phyloP scores from a whole-genome alignment of 2,113 vertebrate genomes.

The Engraulis encrasicolus region DNA sequence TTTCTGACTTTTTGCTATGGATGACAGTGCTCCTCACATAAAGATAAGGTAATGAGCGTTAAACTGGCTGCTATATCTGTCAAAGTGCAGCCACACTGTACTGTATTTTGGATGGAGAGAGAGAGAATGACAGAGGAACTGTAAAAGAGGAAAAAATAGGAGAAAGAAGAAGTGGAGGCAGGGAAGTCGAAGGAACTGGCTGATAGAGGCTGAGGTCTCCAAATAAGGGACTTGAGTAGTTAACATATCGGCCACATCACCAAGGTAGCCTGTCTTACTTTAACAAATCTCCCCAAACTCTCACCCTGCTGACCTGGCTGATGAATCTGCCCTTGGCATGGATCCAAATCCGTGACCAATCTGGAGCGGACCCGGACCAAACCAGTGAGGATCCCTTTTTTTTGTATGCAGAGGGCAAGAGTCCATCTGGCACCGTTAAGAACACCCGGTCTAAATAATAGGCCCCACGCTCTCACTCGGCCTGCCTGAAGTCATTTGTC shows the following conservation, averaged over 20 bases:
- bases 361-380: not conserved
- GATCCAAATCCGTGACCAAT: not conserved
- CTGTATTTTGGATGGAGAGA: not conserved
- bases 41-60: not conserved
- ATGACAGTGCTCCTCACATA: not conserved
- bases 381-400: not conserved
- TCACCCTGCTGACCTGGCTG: not conserved
- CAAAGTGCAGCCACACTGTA: not conserved
- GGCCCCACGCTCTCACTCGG: not conserved
- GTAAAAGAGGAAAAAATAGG: not conserved
- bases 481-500: slow-evolving; percentile 17
- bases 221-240: too few species aligned
- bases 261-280: not conserved
- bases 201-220: too few species aligned
- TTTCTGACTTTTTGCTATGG: not conserved
- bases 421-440: not conserved
- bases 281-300: not conserved
- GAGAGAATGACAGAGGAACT: not conserved
- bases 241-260: not conserved
- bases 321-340: not conserved
- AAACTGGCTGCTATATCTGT: not conserved
- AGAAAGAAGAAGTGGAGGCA: too few species aligned
- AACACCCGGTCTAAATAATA: slow-evolving; percentile 7
- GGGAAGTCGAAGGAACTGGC: too few species aligned
- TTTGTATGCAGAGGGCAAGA: not conserved